A percentile compares a stretch with the other conserved stretches of the same genome.
Conservation (phyloP, 1,140 invertebrate species). For the Heliconius hermathena region DNA sequence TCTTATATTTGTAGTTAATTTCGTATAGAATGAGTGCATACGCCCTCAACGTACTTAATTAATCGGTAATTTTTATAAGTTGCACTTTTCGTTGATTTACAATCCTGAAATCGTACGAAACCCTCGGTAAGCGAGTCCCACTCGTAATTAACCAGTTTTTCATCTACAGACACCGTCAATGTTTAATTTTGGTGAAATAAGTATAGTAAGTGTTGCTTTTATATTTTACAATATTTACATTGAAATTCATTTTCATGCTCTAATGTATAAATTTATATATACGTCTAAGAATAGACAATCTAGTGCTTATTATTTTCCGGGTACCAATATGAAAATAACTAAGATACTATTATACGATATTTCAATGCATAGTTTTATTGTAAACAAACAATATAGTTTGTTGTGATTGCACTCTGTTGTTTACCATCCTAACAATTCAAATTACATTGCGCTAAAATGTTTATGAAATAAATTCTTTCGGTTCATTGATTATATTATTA, state of each 20-base stretch:
- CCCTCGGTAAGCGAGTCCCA: too few species aligned
- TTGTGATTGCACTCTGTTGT: conserved; percentile 36
- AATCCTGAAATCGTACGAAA: too few species aligned
- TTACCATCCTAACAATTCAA: conserved; percentile 40
- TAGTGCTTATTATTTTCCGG: conserved; percentile 50
- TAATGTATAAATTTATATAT: neutral
- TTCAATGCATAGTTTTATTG: conserved; percentile 31
- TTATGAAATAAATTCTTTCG: conserved; percentile 45
- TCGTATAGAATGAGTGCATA: too few species aligned
- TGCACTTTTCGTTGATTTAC: too few species aligned
- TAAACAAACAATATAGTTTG: conserved; percentile 40
- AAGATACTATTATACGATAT: conserved; percentile 26
- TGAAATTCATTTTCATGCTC: neutral
- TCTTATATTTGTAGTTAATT: too few species aligned
- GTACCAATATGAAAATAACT: conserved; percentile 40
- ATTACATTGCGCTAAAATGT: conserved; percentile 49
- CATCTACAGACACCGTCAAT: too few species aligned
- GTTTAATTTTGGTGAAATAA: too few species aligned
- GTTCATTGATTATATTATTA: conserved; percentile 18
- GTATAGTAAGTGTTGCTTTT: too few species aligned
- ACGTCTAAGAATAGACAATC: conserved; percentile 29
- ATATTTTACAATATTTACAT: neutral
- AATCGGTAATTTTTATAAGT: too few species aligned
- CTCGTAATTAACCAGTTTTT: too few species aligned
- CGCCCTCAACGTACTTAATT: too few species aligned